Conservation (phyloP, 2,113 vertebrate species). For the Ivindomyrus marchei region DNA sequence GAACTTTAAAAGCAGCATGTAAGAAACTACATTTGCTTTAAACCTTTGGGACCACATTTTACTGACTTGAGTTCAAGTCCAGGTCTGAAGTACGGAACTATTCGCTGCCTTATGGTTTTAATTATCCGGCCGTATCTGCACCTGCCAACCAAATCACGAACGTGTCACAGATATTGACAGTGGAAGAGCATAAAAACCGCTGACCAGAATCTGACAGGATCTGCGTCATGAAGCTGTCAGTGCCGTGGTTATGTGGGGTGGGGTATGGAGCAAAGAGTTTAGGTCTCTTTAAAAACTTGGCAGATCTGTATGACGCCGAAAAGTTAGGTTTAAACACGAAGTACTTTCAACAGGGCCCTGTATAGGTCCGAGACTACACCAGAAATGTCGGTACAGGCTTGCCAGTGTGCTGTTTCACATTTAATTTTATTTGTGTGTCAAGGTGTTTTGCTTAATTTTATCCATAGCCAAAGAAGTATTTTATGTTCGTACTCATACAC, state of each 20-base stretch:
- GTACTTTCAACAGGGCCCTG: not conserved
- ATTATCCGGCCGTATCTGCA: not conserved
- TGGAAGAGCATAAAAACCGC: not conserved
- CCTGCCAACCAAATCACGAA: slow-evolving; percentile 1
- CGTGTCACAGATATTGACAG: not conserved
- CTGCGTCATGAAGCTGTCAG: not conserved
- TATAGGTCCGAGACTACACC: not conserved
- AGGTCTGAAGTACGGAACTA: not conserved
- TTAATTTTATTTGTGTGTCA: not conserved
- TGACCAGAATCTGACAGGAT: not conserved
- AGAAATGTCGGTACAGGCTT: not conserved
- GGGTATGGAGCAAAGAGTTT: not conserved
- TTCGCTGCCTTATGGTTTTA: not conserved
- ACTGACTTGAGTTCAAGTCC: not conserved
- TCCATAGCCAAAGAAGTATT: not conserved
- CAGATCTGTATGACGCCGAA: not conserved
- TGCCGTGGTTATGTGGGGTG: not conserved
- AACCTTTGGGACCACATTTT: not conserved
- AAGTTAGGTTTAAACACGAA: not conserved
- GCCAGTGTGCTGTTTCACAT: not conserved
- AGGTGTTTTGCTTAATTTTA: not conserved
- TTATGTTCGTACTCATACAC: not conserved
- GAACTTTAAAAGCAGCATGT: not conserved
- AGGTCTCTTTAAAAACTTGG: not conserved
- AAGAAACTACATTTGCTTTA: not conserved